Base-by-base conservation (phyloP, 2,113 vertebrate species). In the Archilochus colubris region DNA sequence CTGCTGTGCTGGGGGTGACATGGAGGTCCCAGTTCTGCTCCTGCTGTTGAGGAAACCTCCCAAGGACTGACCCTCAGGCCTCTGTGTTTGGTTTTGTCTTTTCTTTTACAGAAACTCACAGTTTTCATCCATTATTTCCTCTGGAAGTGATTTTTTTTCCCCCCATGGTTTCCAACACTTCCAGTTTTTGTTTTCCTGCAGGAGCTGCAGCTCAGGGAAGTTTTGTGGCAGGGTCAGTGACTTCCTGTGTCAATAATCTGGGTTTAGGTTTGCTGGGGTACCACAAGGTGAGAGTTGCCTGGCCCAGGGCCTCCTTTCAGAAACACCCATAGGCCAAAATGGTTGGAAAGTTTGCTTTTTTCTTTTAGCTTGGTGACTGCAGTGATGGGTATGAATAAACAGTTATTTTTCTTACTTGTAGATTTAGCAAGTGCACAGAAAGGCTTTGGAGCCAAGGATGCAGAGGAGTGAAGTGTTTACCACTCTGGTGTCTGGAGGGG, bases 221-320 rank as follows among this genome's bases (percentile, higher is more conserved):
- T 46, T 92, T 27, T 92, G 93, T 94, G 87, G 89, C 84, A 82
- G 36, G n/a, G 40, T 33, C 64, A 38, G 5, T 69, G 67, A 54
- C 58, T 92, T 91, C 83, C 89, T 94, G 74, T 76, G 31, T 68
- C 92, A 94, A 93, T 10, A 95, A 70, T 82, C 89, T 95, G 78
- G 62, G 30, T 87, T 91, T 38, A 20, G 0, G 0, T 91, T 87
- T 59, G 62, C 75, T 76, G 1, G 43, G 73, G 36, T 30, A 18
- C 19, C 70, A 94, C 91, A 91, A 85, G 93, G 91, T 91, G 22
- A 46, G 94, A 89, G 58, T 55, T 93, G 95, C 92, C 95, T 92
- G 33, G 77, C 73, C 58, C 6, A 43, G 61, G 25, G 61, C 70
- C 59, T 51, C 33, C 67, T 88, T 73, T 69, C 86, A 91, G 80